Percentiles rank a stretch among this genome's conserved stretches.
These are phyloP conservation scores for Nemapogon koenigi DNA, from an alignment of 2,888 invertebrate species.

Conservation along the genomic window DNA sequence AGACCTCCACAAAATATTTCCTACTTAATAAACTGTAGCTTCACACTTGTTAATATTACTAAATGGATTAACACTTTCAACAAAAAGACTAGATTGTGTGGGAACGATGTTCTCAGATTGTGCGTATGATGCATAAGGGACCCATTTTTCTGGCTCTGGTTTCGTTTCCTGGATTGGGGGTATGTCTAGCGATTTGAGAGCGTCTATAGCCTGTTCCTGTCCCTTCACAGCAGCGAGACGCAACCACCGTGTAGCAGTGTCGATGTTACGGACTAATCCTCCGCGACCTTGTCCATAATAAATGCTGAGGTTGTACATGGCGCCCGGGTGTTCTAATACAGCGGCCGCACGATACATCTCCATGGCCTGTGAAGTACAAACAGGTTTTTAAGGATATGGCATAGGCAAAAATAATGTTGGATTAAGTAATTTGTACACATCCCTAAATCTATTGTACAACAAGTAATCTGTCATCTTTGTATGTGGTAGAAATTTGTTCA, in stretches of 20 bases:
- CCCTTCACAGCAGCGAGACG: conserved; percentile 67
- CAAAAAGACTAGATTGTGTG: conserved; percentile 37
- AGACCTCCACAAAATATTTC: too few species aligned
- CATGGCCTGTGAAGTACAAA: conserved; percentile 65
- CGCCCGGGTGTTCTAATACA: conserved; percentile 67
- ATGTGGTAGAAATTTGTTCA: too few species aligned
- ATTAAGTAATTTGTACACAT: too few species aligned
- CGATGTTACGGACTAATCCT: conserved; percentile 53
- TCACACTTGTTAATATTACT: conserved; percentile 22
- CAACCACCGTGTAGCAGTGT: conserved; percentile 55
- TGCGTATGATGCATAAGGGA: conserved; percentile 18
- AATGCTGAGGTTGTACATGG: conserved; percentile 73
- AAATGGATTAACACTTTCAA: conserved; percentile 28
- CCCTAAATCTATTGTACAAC: too few species aligned
- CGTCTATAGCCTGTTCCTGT: conserved; percentile 61
- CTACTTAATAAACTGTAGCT: conserved; percentile 26
- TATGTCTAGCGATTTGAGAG: conserved; percentile 41
- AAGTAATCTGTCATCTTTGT: too few species aligned
- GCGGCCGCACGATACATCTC: conserved; percentile 70
- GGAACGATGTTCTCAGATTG: conserved; percentile 30
- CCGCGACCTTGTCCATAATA: conserved; percentile 71
- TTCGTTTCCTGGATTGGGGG: conserved; percentile 21
- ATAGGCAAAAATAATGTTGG: too few species aligned
- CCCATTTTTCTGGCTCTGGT: conserved; percentile 24
- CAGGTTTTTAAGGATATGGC: too few species aligned